Conservation (phyloP, 1,140 invertebrate genomes). For the Brachionus paranguensis region DNA sequence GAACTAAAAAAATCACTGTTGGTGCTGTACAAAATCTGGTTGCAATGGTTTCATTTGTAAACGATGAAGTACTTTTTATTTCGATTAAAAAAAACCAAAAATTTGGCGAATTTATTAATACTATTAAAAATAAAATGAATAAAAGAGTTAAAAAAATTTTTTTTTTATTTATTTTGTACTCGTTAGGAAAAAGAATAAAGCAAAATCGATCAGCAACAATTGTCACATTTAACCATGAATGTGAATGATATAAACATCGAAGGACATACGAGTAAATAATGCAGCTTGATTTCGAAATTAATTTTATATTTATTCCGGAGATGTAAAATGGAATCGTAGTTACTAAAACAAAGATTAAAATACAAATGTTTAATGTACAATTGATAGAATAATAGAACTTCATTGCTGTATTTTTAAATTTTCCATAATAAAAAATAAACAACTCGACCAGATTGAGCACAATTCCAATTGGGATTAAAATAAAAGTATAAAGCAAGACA, state of each 20-base stretch:
- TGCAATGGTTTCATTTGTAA: neutral
- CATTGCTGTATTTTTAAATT: neutral
- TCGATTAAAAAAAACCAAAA: neutral
- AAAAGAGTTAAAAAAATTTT: neutral
- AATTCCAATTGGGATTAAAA: neutral
- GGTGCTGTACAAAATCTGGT: neutral
- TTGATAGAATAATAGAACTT: neutral
- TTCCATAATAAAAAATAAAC: neutral
- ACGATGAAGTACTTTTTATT: neutral
- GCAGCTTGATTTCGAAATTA: neutral
- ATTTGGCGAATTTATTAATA: neutral
- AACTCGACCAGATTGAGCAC: neutral
- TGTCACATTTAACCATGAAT: neutral
- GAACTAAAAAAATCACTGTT: neutral
- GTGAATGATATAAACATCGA: neutral
- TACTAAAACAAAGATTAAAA: neutral
- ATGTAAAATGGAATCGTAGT: neutral
- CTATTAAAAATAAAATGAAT: neutral
- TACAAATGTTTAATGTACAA: neutral
- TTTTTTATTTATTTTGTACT: neutral
- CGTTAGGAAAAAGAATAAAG: neutral
- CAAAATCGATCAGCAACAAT: neutral
- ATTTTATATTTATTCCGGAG: neutral
- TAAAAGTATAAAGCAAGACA: neutral
- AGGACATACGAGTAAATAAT: neutral